These are phyloP conservation scores for Sebastiscus albofasciatus DNA, from an alignment of 2,797 vertebrate species.

Conservation along the genomic window DNA sequence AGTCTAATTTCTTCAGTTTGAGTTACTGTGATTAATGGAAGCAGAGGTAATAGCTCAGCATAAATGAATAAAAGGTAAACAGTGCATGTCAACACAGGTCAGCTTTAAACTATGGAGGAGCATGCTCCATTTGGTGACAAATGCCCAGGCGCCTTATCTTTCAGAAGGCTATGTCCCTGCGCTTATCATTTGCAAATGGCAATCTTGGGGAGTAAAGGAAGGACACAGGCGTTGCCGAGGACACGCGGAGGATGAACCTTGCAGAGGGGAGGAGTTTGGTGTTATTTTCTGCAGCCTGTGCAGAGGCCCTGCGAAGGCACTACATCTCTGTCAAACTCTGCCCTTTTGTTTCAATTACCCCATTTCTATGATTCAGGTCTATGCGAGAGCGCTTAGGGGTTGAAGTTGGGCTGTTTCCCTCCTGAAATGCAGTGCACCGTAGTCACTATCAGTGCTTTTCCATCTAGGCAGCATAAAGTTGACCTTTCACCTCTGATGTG, in stretches of 20 bases:
- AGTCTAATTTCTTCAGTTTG: slow-evolving; percentile 56
- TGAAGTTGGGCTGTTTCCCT: slow-evolving; percentile 57
- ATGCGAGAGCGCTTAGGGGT: slow-evolving; percentile 65
- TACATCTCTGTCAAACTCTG: slow-evolving; percentile 81
- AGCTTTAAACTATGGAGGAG: slow-evolving; percentile 66
- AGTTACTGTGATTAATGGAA: slow-evolving; percentile 76
- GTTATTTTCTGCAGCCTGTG: slow-evolving; percentile 79
- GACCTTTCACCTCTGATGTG: slow-evolving; percentile 62
- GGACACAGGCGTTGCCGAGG: slow-evolving; percentile 64
- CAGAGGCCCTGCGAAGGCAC: slow-evolving; percentile 66
- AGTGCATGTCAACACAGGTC: slow-evolving; percentile 73
- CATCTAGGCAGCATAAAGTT: slow-evolving; percentile 42
- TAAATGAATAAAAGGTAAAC: slow-evolving; percentile 79
- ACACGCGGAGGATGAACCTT: slow-evolving; percentile 68
- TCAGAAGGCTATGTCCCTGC: slow-evolving; percentile 57
- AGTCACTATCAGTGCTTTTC: slow-evolving; percentile 41
- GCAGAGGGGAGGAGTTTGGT: slow-evolving; percentile 62
- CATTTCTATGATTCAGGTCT: slow-evolving; percentile 77
- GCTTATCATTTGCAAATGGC: slow-evolving; percentile 79
- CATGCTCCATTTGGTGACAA: slow-evolving; percentile 79
- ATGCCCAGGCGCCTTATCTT: slow-evolving; percentile 75
- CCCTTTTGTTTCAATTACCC: slow-evolving; percentile 83
- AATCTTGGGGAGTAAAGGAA: slow-evolving; percentile 69
- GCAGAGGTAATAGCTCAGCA: slow-evolving; percentile 68
- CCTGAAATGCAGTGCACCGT: slow-evolving; percentile 40